Evolutionary conservation across 2,113 vertebrate genomes (phyloP).

Genomic region (Cyrtonyx montezumae): DNA sequence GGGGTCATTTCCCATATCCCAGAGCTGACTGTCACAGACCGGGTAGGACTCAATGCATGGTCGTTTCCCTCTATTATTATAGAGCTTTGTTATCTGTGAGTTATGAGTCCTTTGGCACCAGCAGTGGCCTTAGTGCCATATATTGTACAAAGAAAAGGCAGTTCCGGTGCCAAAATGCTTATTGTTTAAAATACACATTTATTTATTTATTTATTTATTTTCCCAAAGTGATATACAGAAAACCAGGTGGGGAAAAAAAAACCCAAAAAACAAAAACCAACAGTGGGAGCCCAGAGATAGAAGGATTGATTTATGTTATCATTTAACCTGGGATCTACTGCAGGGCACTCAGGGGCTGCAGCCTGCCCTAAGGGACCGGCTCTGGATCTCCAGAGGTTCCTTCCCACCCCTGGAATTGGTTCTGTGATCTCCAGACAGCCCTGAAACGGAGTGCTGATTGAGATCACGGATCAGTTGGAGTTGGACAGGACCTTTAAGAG

Average conservation of each 20-base stretch:
- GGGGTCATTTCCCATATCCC: accelerated
- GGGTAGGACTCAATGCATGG: background rate
- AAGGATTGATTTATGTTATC: background rate
- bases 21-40: background rate
- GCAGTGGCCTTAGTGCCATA: background rate
- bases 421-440: background rate
- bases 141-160: background rate
- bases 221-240: background rate
- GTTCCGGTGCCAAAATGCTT: background rate
- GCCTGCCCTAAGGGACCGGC: too few relatives aligned
- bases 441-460: background rate
- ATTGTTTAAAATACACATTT: background rate
- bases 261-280: too few relatives aligned
- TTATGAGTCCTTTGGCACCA: background rate
- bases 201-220: background rate
- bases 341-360: too few relatives aligned
- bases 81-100: background rate
- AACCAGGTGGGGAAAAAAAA: background rate
- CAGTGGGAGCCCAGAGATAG: background rate
- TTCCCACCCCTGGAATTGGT: background rate
- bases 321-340: background rate
- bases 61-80: background rate
- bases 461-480: too few relatives aligned
- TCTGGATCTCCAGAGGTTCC: background rate
- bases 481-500: too few relatives aligned